phyloP scores from a whole-genome alignment of 2,113 vertebrate genomes.

The Vombatus ursinus region DNA sequence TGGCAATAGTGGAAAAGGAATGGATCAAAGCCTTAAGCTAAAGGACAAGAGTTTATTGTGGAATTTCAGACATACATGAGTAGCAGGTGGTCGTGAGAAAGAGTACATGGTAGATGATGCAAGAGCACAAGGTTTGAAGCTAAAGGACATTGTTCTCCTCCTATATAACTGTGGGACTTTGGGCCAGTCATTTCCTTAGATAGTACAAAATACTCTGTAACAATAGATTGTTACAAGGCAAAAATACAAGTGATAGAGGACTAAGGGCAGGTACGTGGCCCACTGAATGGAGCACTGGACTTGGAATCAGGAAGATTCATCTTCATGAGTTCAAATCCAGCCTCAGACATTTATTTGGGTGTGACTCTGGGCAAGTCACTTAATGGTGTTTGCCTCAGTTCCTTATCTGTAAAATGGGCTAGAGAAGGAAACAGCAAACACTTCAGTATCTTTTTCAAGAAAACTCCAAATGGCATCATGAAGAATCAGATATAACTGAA shows the following conservation, averaged over 20 bases:
- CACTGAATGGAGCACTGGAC: background rate
- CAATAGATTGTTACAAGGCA: background rate
- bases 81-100: background rate
- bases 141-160: background rate
- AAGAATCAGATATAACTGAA: background rate
- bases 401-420: background rate
- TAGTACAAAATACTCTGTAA: background rate
- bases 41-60: background rate
- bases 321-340: background rate
- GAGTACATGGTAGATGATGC: background rate
- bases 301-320: background rate
- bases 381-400: background rate
- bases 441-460: background rate
- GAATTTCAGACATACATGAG: background rate
- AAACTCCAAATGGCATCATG: background rate
- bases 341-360: background rate
- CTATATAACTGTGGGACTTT: background rate
- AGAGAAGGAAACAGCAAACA: background rate
- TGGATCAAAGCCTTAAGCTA: background rate
- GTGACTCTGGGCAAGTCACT: background rate
- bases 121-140: background rate
- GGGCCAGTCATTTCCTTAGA: background rate
- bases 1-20: background rate
- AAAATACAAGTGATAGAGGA: background rate
- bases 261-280: background rate